phyloP scores from a whole-genome alignment of 2,113 vertebrate genomes.

The Strigops habroptila region DNA sequence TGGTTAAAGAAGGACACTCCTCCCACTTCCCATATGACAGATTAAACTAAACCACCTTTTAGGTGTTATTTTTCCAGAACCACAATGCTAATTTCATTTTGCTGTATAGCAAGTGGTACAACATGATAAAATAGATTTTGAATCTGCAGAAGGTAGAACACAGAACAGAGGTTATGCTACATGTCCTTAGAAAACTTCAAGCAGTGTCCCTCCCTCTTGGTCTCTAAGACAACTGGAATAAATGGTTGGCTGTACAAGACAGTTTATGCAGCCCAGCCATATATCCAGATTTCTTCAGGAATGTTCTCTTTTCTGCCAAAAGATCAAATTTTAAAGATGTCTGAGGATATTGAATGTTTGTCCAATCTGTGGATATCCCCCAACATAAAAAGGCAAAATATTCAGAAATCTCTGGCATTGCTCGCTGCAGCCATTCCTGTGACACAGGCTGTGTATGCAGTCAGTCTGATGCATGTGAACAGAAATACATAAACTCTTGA shows the following conservation, averaged over 20 bases:
- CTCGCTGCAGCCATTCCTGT: background rate
- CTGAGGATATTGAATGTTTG: background rate
- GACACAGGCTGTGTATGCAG: background rate
- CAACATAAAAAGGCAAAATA: background rate
- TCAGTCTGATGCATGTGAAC: background rate
- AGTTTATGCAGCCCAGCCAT: background rate
- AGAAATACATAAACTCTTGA: background rate
- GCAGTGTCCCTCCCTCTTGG: background rate
- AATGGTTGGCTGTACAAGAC: background rate
- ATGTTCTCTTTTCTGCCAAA: background rate
- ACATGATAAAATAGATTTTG: background rate
- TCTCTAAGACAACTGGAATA: background rate
- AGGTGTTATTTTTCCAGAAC: background rate
- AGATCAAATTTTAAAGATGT: background rate
- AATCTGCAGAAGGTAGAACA: background rate
- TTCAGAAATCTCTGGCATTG: background rate
- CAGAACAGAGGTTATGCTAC: background rate
- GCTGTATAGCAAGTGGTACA: background rate
- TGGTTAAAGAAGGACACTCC: background rate
- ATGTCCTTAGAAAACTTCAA: background rate
- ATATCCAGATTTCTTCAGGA: background rate
- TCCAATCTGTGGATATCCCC: background rate
- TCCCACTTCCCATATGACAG: background rate
- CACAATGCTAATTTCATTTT: background rate
- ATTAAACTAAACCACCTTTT: background rate